These are phyloP conservation scores for Menidia beryllina DNA, from an alignment of 2,113 vertebrate genomes.

Conservation along the genomic window DNA sequence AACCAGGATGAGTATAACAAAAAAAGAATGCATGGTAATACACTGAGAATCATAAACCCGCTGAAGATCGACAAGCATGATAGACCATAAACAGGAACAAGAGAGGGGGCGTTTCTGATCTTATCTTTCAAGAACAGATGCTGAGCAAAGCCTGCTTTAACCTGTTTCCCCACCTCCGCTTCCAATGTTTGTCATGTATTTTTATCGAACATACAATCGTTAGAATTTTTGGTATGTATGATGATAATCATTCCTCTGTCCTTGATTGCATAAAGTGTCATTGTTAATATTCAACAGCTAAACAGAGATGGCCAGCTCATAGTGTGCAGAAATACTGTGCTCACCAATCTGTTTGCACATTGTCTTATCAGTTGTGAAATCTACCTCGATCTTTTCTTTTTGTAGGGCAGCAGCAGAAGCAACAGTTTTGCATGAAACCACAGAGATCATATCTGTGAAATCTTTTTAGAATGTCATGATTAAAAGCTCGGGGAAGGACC, in stretches of 20 bases:
- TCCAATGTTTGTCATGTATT: too few relatives aligned
- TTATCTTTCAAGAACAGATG: slow-evolving; percentile 57
- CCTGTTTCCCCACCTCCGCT: slow-evolving; percentile 3
- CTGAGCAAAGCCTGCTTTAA: not conserved
- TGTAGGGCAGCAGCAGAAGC: not conserved
- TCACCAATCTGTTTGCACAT: not conserved
- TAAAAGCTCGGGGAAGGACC: not conserved
- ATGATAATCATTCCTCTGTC: too few relatives aligned
- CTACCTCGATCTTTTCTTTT: not conserved
- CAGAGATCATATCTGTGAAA: slow-evolving; percentile 5
- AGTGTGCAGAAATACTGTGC: too few relatives aligned
- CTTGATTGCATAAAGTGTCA: too few relatives aligned
- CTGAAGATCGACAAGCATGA: slow-evolving; percentile 20
- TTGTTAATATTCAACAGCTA: too few relatives aligned
- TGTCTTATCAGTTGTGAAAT: slow-evolving; percentile 33
- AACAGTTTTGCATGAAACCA: slow-evolving; percentile 53
- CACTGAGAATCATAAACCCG: not conserved
- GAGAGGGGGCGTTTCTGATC: slow-evolving; percentile 12
- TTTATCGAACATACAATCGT: too few relatives aligned
- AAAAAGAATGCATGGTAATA: slow-evolving; percentile 5
- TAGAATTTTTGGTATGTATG: too few relatives aligned
- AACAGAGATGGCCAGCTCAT: too few relatives aligned
- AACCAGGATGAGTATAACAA: not conserved
- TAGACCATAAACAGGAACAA: not conserved
- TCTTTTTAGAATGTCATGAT: slow-evolving; percentile 4